Base-by-base conservation (phyloP, 2,113 vertebrate genomes). In the Chroicocephalus ridibundus region DNA sequence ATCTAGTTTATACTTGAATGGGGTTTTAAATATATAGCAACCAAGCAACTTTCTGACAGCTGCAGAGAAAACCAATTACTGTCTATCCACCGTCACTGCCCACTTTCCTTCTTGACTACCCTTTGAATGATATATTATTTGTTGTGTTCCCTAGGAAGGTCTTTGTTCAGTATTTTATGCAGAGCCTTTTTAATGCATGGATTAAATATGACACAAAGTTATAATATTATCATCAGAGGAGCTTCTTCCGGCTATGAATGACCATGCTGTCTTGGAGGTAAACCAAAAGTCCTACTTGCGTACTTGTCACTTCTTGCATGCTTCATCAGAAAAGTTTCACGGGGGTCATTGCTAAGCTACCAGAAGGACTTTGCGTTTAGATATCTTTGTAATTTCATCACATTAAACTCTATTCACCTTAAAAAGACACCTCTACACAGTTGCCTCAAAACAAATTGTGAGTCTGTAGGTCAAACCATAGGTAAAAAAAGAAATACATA, bases 11-110 rank as follows among this genome's bases (percentile, higher is more conserved):
- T 84, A 87, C 61, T 65, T 78, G n/a, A 75, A 64, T 0, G 2
- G 34, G 32, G 9, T 76, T 92, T 88, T 87, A 94, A 95, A 93
- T 93, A 82, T 76, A 79, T 71, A 89, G 44, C 52, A 87, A 46
- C 47, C 15, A 40, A 88, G 62, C 65, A 91, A 52, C 58, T 81
- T 94, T 86, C 72, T 94, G 86, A 95, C 91, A 82, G 83, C 15
- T 76, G 84, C 55, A 79, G 61, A 76, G 77, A 81, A 93, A 94
- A 82, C 57, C 93, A 93, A 87, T 94, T 94, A 87, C 78, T 89
- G 57, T 51, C 77, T 72, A 81, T 84, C 83, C 57, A 91, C 54
- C 38, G 38, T 87, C 60, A 47, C 79, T 68, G 88, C 69, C 77
- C 83, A 27, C 81, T 86, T 89, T 61, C 81, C 46, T 91, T 72